These are phyloP conservation scores for Octodon degus DNA, from an alignment of 2,113 vertebrate genomes.

Conservation along the genomic window DNA sequence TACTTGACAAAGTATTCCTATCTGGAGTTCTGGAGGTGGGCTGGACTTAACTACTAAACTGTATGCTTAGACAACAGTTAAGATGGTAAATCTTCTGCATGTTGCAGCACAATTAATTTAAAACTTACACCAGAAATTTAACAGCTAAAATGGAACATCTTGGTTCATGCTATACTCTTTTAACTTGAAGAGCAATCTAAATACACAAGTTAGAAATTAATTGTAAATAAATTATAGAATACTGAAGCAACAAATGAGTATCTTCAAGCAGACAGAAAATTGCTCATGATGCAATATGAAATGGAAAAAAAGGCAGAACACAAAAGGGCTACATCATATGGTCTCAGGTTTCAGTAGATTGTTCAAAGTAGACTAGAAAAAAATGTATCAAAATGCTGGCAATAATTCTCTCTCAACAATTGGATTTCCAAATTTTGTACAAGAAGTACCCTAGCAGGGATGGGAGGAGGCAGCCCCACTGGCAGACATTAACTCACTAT, in stretches of 20 bases:
- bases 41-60: background rate
- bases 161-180: background rate
- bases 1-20: slow-evolving; percentile 11
- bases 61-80: background rate
- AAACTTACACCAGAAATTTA: slow-evolving; percentile 19
- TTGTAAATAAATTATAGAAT: slow-evolving; percentile 9
- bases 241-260: slow-evolving; percentile 12
- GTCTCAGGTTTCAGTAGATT: background rate
- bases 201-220: background rate
- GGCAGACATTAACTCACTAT: slow-evolving; percentile 37
- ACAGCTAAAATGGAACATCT: background rate
- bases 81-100: background rate
- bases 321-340: background rate
- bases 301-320: background rate
- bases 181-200: background rate
- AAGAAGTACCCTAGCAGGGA: background rate
- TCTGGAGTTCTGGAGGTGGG: background rate
- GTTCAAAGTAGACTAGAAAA: background rate
- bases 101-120: slow-evolving; percentile 6
- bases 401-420: background rate
- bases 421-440: slow-evolving; percentile 45
- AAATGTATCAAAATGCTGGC: background rate
- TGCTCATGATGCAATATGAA: background rate
- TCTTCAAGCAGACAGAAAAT: slow-evolving; percentile 23
- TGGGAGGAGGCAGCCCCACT: background rate